A percentile compares a stretch with the other conserved stretches of the same genome.
These are phyloP conservation scores for Hyphantria cunea DNA, from an alignment of 1,140 invertebrate genomes.

Conservation along the genomic window DNA sequence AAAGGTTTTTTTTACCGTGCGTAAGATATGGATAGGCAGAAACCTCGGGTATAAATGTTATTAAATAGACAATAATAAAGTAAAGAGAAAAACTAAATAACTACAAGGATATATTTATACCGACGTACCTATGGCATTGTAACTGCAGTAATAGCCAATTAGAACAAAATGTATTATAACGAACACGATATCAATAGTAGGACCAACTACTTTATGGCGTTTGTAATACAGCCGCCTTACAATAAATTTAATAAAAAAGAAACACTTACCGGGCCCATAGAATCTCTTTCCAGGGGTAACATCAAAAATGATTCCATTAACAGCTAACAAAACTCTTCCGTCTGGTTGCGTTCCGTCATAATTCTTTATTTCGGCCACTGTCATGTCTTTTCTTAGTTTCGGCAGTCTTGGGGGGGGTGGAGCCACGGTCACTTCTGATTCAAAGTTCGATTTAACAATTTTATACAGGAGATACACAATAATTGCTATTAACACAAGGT, in stretches of 20 bases:
- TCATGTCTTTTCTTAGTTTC: conserved; percentile 69
- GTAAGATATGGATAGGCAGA: no score
- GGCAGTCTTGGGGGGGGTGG: conserved; percentile 59
- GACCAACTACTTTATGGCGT: conserved; percentile 14
- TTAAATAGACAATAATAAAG: background rate
- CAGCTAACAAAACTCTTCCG: conserved; percentile 69
- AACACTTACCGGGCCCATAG: conserved; percentile 70
- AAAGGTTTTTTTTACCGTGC: no score
- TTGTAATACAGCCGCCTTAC: conserved; percentile 7
- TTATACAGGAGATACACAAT: conserved; percentile 75
- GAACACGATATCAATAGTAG: conserved; percentile 5
- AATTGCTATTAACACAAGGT: conserved; percentile 60
- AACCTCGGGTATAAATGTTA: background rate
- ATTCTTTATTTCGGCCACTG: conserved; percentile 67
- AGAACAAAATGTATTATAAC: background rate
- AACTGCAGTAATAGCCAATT: background rate
- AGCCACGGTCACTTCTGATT: conserved; percentile 44
- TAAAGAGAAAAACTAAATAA: background rate
- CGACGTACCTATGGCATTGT: no score
- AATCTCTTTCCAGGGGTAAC: conserved; percentile 73
- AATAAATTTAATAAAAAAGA: conserved; percentile 28
- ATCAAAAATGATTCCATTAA: conserved; percentile 71
- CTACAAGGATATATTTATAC: no score
- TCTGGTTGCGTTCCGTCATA: conserved; percentile 71
- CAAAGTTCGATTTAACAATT: conserved; percentile 71